phyloP scores from a whole-genome alignment of 2,888 invertebrate genomes.

The Formica aserva region DNA sequence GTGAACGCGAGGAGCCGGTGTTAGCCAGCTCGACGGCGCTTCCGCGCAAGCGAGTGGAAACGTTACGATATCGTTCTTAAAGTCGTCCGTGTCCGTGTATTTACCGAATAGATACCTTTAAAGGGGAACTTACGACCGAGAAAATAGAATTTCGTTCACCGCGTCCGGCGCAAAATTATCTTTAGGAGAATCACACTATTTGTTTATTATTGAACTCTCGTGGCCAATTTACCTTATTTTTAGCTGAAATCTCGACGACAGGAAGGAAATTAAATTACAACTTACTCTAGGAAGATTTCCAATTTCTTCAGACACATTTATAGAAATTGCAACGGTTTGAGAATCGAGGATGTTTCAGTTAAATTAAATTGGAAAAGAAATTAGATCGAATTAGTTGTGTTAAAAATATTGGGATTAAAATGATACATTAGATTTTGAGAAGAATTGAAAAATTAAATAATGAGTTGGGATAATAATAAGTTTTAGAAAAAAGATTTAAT shows the following conservation, averaged over 20 bases:
- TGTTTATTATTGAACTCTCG: neutral
- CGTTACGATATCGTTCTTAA: constrained; percentile 64
- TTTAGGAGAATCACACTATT: neutral
- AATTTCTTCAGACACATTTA: neutral
- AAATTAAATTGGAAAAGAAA: neutral
- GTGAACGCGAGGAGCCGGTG: constrained; percentile 33
- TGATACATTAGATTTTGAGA: neutral
- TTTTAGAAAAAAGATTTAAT: neutral
- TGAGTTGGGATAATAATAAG: neutral
- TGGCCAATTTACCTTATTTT: neutral
- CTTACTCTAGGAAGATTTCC: neutral
- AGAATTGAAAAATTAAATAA: neutral
- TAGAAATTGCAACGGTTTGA: neutral
- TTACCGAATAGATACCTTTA: constrained; percentile 46
- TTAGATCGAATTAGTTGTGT: neutral
- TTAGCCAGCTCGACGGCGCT: constrained; percentile 60
- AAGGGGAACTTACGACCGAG: constrained; percentile 36
- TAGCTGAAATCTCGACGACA: neutral
- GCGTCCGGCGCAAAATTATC: constrained; percentile 1
- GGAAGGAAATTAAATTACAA: neutral
- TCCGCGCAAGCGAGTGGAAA: constrained; percentile 64
- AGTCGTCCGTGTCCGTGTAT: constrained; percentile 56
- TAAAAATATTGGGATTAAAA: neutral
- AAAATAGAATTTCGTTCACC: neutral
- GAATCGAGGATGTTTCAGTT: neutral